Percentiles rank a stretch among this genome's conserved stretches.
Conservation (phyloP, 1,140 invertebrate genomes). For the Apis florea region DNA sequence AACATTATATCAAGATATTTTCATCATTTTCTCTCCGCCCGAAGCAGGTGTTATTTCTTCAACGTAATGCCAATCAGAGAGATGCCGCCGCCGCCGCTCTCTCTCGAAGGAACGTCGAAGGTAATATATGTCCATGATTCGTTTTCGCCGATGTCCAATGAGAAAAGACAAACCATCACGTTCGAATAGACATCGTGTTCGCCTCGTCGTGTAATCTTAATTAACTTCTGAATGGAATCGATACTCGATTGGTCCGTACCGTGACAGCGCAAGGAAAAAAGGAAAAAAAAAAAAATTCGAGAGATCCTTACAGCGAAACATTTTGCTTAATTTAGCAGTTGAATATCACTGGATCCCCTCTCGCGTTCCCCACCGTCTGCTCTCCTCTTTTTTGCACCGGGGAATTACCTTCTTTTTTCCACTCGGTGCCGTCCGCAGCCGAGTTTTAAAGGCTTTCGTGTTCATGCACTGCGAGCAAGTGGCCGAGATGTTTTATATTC, state of each 20-base stretch:
- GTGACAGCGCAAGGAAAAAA: too few relatives aligned
- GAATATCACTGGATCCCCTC: neutral
- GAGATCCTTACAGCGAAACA: neutral
- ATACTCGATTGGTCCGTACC: neutral
- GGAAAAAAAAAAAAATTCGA: too few relatives aligned
- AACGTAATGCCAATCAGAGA: too few relatives aligned
- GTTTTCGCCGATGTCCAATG: neutral
- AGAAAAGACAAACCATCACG: neutral
- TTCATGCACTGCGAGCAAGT: conserved; percentile 18
- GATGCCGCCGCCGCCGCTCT: too few relatives aligned
- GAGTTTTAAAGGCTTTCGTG: conserved; percentile 26
- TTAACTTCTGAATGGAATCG: conserved; percentile 23
- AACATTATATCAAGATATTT: too few relatives aligned
- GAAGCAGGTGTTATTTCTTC: too few relatives aligned
- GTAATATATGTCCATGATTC: neutral
- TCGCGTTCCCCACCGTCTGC: neutral
- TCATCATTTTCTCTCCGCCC: too few relatives aligned
- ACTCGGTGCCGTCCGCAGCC: neutral
- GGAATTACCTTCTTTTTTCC: conserved; percentile 11
- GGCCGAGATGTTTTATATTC: conserved; percentile 23
- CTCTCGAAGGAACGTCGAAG: too few relatives aligned
- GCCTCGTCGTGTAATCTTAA: conserved; percentile 24
- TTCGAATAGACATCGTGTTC: neutral
- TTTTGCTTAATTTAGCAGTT: conserved; percentile 7
- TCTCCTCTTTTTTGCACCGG: neutral